Conservation (phyloP, 2,888 invertebrate species). For the Apamea crenata region DNA sequence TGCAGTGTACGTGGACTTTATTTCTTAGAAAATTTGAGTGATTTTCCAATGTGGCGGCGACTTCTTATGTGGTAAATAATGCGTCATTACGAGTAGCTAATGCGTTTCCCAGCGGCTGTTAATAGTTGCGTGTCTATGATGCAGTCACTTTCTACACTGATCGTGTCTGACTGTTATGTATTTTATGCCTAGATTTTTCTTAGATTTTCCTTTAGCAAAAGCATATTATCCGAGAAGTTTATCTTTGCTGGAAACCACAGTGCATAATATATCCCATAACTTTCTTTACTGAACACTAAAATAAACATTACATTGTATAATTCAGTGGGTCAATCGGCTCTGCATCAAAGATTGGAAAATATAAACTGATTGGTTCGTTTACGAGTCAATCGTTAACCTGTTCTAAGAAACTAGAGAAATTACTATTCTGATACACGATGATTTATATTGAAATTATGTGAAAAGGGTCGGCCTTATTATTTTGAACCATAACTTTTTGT, state of each 20-base stretch:
- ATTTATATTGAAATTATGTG: neutral
- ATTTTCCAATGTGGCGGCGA: slow-evolving; percentile 11
- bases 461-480: neutral
- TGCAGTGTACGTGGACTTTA: slow-evolving; percentile 21
- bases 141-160: slow-evolving; percentile 50
- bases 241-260: neutral
- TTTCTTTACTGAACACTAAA: neutral
- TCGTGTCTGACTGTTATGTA: slow-evolving; percentile 18
- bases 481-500: neutral
- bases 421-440: neutral
- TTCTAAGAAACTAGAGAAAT: neutral
- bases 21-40: neutral
- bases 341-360: slow-evolving; percentile 23
- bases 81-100: slow-evolving; percentile 46
- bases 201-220: neutral
- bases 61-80: slow-evolving; percentile 10
- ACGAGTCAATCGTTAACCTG: slow-evolving; percentile 19
- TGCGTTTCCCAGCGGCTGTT: slow-evolving; percentile 43
- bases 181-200: neutral
- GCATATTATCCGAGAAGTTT: neutral
- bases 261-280: neutral
- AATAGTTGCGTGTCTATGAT: slow-evolving; percentile 45
- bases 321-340: neutral
- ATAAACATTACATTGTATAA: slow-evolving; percentile 6
- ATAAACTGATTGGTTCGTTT: slow-evolving; percentile 4